Evolutionary conservation across 2,797 vertebrate genomes (phyloP), one percentile per base, ranked within the genome.

Genomic region (Sphenodon punctatus): DNA sequence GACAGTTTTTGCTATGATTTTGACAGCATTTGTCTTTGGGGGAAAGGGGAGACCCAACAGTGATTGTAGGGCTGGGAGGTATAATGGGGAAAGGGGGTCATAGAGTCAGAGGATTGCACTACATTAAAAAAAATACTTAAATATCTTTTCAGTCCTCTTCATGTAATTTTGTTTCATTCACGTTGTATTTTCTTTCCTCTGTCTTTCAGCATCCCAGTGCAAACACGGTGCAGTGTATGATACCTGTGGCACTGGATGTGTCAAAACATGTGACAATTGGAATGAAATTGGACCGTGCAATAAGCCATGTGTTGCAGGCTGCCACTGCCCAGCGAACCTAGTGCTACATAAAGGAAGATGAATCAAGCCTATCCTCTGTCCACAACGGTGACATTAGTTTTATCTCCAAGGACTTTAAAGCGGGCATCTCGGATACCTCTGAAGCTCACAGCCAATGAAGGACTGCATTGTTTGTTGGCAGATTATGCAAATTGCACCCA

Each of bases 241-340:
- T 75, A 99, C 98, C 19, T 99, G 98, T 16, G 98, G 98, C 2
- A 98, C 98, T 0, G 98, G 98, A 85, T 99, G 98, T 85, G 94
- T 97, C 85, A 99, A 99, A 95, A 99, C 97, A 27, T 99, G 98
- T 59, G 97, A 98, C 94, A 99, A 98, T 96, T 99, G 98, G 98
- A 99, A 99, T 5, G 98, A 99, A 94, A 98, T 99, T 2, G 97
- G 98, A 2, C 98, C 97, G 0, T 99, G 98, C 90, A 94, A 89
- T 80, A 98, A 97, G 84, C 97, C 98, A 1, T 99, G 98, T 1
- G 10, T 99, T 39, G 98, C 98, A 1, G 98, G 98, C 22, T 99
- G 98, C 94, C 99, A 99, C 94, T 99, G 99, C 51, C 98, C 98
- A 0, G 98, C 98, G 67, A 98, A 97, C 91, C 89, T 99, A 91